Base-by-base conservation (phyloP, 2,888 invertebrate genomes). In the Allacma fusca region DNA sequence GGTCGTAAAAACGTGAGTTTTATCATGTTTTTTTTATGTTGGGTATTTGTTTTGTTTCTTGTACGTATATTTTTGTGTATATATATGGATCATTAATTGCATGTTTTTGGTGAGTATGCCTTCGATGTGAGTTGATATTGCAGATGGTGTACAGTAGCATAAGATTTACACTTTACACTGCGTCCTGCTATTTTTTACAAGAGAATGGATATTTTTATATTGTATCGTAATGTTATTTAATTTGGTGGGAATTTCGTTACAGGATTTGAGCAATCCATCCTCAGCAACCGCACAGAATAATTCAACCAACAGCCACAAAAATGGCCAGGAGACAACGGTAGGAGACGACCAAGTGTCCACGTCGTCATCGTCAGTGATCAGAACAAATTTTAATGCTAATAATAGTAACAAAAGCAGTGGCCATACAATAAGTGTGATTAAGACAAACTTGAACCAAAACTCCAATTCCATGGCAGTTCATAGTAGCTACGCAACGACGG, bases 381-480 rank as follows among this genome's bases (percentile, higher is more conserved):
- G 59, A 59, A 72, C 34, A 21, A 72, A 62, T 34, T 50, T 50
- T 19, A 50, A 13, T 50, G n/a, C 2, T 50, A 50, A 40, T 40
- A 40, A 50, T 50, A 50, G 50, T 50, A 50, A 50, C 19, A 72
- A 34, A 19, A 74, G 64, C 29, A 34, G 43, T 40, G 40, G 64
- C 73, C 73, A 64, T 64, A 62, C 64, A n/a, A 44, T 67, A 40
- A 75, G 59, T 76, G 70, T 40, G 0, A 69, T 40, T 24, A 50
- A 50, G 50, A 16, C 50, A n/a, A 50, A 50, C 50, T 26, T 57
- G 7, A 75, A 64, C 21, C 23, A 23, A 23, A 72, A 59, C 44
- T 74, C 75, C n/a, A 75, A 75, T 68, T 69, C 76, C 23, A 76
- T 76, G 62, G 76, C 68, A 76, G 70, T 76, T 62, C 57, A 69